These are phyloP conservation scores for Cyclophora albipunctata DNA, from an alignment of 2,888 invertebrate species.

Conservation along the genomic window DNA sequence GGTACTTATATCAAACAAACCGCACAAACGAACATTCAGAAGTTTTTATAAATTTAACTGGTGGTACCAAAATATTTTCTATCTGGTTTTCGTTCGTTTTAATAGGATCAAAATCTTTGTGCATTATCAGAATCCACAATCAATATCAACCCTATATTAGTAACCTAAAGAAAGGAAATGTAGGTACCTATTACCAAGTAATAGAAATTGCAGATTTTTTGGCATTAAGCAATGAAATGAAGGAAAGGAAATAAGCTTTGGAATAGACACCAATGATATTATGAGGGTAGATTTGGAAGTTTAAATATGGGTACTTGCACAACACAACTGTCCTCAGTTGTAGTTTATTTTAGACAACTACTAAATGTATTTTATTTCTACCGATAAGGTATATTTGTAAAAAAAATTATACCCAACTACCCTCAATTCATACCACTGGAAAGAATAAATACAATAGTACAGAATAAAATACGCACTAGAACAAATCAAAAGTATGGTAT, in stretches of 20 bases:
- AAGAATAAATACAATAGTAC: slow-evolving; percentile 34
- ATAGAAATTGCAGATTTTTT: slow-evolving; percentile 63
- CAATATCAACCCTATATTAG: slow-evolving; percentile 35
- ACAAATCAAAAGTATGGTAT: slow-evolving; percentile 20
- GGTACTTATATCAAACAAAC: no score
- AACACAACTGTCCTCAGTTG: no score
- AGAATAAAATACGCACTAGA: slow-evolving; percentile 14
- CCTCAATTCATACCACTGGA: slow-evolving; percentile 42
- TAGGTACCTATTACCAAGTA: slow-evolving; percentile 46
- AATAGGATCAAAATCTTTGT: no score
- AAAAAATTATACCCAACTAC: slow-evolving; percentile 4
- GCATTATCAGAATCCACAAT: slow-evolving; percentile 35
- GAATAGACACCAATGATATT: slow-evolving; percentile 65
- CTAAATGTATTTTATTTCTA: no score
- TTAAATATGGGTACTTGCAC: background rate
- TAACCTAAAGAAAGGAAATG: slow-evolving; percentile 63
- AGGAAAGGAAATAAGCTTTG: slow-evolving; percentile 61
- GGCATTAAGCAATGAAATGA: slow-evolving; percentile 70
- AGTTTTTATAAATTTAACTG: background rate
- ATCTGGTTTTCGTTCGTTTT: background rate
- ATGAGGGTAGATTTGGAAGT: slow-evolving; percentile 15
- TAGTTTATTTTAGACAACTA: no score
- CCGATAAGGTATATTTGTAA: no score
- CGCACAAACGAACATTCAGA: background rate
- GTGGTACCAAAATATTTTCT: background rate